These are phyloP conservation scores for Mnemiopsis leidyi DNA, from an alignment of 37 sponge, comb jelly and placozoan species.

Conservation along the genomic window DNA sequence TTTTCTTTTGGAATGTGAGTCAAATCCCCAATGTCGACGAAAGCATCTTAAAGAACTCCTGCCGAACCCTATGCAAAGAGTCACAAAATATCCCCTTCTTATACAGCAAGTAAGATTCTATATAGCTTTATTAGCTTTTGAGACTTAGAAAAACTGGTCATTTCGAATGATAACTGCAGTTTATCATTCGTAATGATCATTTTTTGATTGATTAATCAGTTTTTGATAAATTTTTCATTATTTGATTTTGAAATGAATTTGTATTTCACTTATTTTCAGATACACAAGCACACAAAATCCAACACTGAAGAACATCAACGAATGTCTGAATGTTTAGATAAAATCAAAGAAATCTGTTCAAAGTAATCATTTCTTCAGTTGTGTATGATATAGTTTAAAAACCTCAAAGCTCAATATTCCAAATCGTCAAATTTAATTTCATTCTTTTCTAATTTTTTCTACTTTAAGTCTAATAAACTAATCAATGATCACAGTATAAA, in stretches of 20 bases:
- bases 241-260: too few relatives aligned
- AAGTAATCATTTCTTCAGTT: conserved; percentile 2
- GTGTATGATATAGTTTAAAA: too few relatives aligned
- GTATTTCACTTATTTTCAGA: conserved; percentile 26
- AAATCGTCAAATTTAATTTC: too few relatives aligned
- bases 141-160: too few relatives aligned
- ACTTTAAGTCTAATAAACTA: not conserved
- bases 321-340: not conserved
- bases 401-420: too few relatives aligned
- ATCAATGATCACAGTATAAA: not conserved
- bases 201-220: too few relatives aligned
- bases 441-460: too few relatives aligned
- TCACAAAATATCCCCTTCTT: not conserved
- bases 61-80: not conserved
- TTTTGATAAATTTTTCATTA: too few relatives aligned
- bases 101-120: not conserved
- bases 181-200: too few relatives aligned
- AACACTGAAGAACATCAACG: not conserved
- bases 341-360: not conserved
- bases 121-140: not conserved
- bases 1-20: not conserved
- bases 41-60: not conserved
- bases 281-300: not conserved
- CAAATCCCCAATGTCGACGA: not conserved
- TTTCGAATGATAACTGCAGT: too few relatives aligned